Conservation (phyloP, 2,113 vertebrate genomes). For the Edolisoma coerulescens region DNA sequence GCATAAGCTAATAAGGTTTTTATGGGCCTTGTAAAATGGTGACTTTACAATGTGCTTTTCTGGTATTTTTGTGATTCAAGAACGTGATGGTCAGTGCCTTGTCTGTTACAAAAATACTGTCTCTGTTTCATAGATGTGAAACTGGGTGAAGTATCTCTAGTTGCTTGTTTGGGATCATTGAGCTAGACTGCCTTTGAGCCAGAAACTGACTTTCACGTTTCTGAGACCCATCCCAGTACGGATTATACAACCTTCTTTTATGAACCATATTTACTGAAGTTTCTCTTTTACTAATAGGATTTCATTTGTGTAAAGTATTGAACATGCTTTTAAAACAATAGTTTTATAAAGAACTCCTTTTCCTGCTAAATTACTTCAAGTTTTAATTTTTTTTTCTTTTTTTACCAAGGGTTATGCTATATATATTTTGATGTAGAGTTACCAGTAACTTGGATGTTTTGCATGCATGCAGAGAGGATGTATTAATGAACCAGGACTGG, state of each 20-base stretch:
- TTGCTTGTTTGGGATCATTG: background rate
- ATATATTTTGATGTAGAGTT: background rate
- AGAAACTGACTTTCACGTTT: background rate
- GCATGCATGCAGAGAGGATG: background rate
- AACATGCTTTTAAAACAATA: background rate
- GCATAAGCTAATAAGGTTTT: background rate
- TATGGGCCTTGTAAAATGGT: background rate
- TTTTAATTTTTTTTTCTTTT: fast-evolving
- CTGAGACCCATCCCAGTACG: background rate
- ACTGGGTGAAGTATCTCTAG: background rate
- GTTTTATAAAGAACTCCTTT: background rate
- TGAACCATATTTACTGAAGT: background rate
- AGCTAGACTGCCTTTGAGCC: background rate
- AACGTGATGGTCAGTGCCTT: background rate
- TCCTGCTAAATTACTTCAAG: background rate
- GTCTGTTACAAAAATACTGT: background rate
- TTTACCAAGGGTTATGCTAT: background rate
- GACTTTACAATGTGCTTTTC: background rate
- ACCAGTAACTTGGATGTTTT: background rate
- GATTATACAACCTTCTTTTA: background rate
- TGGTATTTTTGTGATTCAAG: background rate
- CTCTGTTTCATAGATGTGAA: background rate
- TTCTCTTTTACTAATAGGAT: background rate
- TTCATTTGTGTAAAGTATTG: background rate
- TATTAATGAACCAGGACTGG: background rate